Evolutionary conservation across 2,113 vertebrate genomes (phyloP).

Genomic region (Charina bottae): DNA sequence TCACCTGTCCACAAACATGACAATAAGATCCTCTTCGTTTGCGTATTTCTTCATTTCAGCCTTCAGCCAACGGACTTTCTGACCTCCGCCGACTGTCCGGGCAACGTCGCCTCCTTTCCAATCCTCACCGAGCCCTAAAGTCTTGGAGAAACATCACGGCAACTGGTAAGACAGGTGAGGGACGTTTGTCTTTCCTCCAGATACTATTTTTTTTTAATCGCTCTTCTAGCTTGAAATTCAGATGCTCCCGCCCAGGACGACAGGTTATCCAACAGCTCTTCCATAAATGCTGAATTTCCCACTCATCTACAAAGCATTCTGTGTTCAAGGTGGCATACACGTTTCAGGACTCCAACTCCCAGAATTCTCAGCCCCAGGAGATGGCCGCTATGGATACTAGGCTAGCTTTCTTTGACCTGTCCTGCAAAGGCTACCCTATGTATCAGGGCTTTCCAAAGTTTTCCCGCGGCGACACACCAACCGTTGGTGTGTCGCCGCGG

Average conservation of each 20-base stretch:
- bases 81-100: conserved; percentile 86
- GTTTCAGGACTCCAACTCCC: background rate
- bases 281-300: background rate
- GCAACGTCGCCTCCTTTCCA: conserved; percentile 84
- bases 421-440: background rate
- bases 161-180: background rate
- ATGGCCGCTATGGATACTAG: background rate
- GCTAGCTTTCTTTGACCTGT: background rate
- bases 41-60: conserved; percentile 80
- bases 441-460: too few relatives aligned
- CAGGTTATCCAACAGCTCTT: background rate
- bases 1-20: conserved; percentile 92
- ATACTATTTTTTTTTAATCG: background rate
- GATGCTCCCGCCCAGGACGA: background rate
- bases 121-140: conserved; percentile 73
- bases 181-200: too few relatives aligned
- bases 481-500: too few relatives aligned
- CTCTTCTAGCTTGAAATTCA: background rate
- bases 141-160: conserved; percentile 47
- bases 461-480: too few relatives aligned
- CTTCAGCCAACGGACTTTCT: conserved; percentile 92
- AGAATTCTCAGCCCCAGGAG: background rate
- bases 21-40: conserved; percentile 70
- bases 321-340: background rate
- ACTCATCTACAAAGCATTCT: background rate